Base-by-base conservation (phyloP, 2,888 invertebrate species). In the Cremastinae sp. region DNA sequence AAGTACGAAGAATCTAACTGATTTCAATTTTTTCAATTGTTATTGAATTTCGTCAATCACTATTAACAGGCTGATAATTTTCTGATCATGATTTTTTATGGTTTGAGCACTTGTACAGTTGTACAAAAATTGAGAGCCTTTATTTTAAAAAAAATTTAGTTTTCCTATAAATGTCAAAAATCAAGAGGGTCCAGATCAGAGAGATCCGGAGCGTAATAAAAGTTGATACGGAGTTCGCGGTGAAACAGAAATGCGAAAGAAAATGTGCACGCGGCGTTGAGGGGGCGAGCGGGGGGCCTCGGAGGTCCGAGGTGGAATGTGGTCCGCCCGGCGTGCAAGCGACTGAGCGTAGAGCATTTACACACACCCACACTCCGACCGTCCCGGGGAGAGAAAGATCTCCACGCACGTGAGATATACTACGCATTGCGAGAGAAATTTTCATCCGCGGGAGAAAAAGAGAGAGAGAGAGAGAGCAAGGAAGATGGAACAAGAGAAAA, bases 271-370 rank as follows among this genome's bases (percentile, higher is more conserved):
- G 76, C 72, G 78, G 75, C 69, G 73, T 77, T 79, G 74, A 69
- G 65, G 73, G 74, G 80, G 78, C 80, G 80, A 78, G 78, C 78
- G 79, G 78, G 78, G 79, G 78, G 81, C 64, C 28, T 28, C 55
- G 28, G 55, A 81, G 83, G 84, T 86, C 83, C 82, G 84, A 87
- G 83, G 83, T 85, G 89, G 89, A 89, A 89, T 89, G 89, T 86
- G 88, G 88, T 87, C 88, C 83, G 87, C 84, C 83, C 80, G 83
- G 82, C 79, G 75, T 81, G 80, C 78, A 75, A 78, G 66, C 75
- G 70, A 68, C 72, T 51, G 75, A 68, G 58, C 68, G 68, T 68
- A 53, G 53, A 51, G 22, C 66, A 62, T 71, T 68, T 74, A 77
- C 73, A 80, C 73, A 76, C 70, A 74, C 78, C 65, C 70, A 74